A percentile compares a stretch with the other conserved stretches of the same genome.
Conservation (phyloP, 2,113 vertebrate genomes). For the Plectropomus leopardus region DNA sequence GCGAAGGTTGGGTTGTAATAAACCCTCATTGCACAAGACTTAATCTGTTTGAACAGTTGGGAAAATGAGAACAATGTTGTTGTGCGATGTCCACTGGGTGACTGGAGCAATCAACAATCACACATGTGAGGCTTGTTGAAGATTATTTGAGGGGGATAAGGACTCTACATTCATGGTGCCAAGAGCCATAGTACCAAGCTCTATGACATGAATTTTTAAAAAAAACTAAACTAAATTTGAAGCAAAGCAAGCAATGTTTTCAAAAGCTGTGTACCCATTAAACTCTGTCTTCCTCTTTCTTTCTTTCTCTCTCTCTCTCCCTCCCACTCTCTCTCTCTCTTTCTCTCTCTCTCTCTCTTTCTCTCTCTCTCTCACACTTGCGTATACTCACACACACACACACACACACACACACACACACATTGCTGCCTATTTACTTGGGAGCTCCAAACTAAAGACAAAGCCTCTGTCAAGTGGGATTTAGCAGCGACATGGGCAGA, state of each 20-base stretch:
- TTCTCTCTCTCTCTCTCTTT: no score
- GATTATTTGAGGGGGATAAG: neutral
- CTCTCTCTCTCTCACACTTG: no score
- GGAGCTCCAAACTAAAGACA: conserved; percentile 61
- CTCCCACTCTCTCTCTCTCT: no score
- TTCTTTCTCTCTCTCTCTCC: neutral
- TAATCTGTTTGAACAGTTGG: conserved; percentile 12
- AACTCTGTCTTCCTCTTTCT: neutral
- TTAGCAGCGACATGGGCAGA: conserved; percentile 68
- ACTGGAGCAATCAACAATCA: neutral
- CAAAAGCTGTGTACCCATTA: conserved; percentile 23
- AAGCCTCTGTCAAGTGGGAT: conserved; percentile 75
- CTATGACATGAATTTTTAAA: conserved; percentile 6
- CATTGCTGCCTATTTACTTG: conserved; percentile 55
- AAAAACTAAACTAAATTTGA: neutral
- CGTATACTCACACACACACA: no score
- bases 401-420: no score
- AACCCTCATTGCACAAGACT: neutral
- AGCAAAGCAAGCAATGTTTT: conserved; percentile 16
- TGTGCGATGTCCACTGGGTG: neutral
- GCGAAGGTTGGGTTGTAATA: neutral
- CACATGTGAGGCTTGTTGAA: neutral
- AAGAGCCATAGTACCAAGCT: neutral
- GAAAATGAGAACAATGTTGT: neutral
- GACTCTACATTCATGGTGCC: neutral